Evolutionary conservation across 2,888 invertebrate species (phyloP), one percentile per base, ranked within the genome.

Genomic region (Alentia gelatinosa): DNA sequence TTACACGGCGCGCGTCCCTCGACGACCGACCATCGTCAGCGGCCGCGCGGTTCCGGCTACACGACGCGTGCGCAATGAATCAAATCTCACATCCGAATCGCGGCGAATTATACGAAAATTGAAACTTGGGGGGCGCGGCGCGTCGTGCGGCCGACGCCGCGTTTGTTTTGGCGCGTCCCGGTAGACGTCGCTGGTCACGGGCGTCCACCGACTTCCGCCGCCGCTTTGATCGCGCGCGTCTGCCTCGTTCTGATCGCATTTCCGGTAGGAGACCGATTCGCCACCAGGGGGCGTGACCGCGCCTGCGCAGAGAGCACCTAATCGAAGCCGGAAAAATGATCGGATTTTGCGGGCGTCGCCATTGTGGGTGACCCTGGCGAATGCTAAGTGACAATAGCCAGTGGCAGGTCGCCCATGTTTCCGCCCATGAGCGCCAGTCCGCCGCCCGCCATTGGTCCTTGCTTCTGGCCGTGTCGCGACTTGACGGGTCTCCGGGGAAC

Each of bases 21-120:
- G 86, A 30, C 50, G 86, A 30, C 9, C 35, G 26, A 33, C 33
- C 30, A 33, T 47, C 86, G 50, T 42, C 42, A 30, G 26, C 86
- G 86, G 50, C 50, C 26, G 47, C 26, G n/a, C 47, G 50, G 50
- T 26, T 40, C n/a, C 40, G 40, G 83, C 83, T 35, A 26, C 42
- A 42, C 33, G 86, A 42, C 47, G 86, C 86, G 86, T 86, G 86
- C 86, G 50, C 42, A 86, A 86, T 86, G 86, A 86, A 86, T 86
- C 86, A 42, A 86, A 86, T 86, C 86, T 47, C 86, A n/a, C 86
- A 86, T 86, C 86, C 86, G 50, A 86, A 42, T 86, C 86, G 42
- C 42, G 30, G 86, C 86, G 79, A 86, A 86, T 86, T 50, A 86
- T 86, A 47, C 47, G 86, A 86, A 86, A 86, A 86, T 86, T 86